Percentiles rank a stretch among this genome's conserved stretches.
Evolutionary conservation across 1,140 invertebrate genomes (phyloP).

Genomic region (Cydia splendana): DNA sequence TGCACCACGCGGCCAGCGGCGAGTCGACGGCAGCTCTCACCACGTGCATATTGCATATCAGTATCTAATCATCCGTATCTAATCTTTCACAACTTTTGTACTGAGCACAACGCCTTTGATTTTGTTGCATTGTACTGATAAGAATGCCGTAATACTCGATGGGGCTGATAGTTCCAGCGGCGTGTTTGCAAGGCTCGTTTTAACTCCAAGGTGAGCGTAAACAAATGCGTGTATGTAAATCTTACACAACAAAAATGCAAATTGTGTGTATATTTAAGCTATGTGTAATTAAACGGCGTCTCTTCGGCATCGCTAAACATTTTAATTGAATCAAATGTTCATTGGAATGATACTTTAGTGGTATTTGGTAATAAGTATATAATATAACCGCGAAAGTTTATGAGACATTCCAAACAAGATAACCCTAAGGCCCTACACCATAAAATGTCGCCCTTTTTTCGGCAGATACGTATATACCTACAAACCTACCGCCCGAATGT

Average conservation of each 20-base stretch:
- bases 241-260: neutral
- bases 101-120: neutral
- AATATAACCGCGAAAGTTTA: too few species aligned
- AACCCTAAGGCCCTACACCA: too few species aligned
- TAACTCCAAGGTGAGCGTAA: conserved; percentile 3
- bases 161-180: conserved; percentile 1
- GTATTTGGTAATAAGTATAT: too few species aligned
- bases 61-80: conserved; percentile 5
- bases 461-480: too few species aligned
- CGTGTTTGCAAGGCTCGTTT: neutral
- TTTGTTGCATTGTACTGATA: conserved; percentile 19
- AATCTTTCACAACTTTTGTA: conserved; percentile 11
- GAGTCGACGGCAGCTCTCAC: conserved; percentile 31
- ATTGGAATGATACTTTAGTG: too few species aligned
- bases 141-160: conserved; percentile 14
- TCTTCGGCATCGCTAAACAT: neutral
- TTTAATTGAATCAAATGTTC: neutral
- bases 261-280: neutral
- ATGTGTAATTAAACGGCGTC: neutral
- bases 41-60: conserved; percentile 34
- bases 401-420: too few species aligned
- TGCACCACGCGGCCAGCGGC: conserved; percentile 19
- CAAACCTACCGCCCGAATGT: too few species aligned
- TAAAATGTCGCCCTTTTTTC: too few species aligned
- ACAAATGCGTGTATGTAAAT: neutral